Conservation (phyloP, 1,140 invertebrate genomes). For the Ooceraea biroi region DNA sequence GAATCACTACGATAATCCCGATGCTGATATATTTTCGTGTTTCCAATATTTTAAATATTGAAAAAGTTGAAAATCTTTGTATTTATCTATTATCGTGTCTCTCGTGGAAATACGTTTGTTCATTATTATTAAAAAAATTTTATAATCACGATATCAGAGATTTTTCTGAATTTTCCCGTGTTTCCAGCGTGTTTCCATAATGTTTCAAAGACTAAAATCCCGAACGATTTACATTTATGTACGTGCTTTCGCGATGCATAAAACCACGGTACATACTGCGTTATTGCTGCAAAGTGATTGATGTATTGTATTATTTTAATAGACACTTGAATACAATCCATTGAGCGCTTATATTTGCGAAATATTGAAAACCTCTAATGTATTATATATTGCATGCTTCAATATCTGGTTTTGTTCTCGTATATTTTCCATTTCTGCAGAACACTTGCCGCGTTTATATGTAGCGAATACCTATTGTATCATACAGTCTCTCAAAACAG, state of each 20-base stretch:
- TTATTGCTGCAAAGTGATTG: not conserved
- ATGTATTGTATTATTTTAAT: conserved; percentile 31
- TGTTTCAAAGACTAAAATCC: not conserved
- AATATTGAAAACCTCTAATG: conserved; percentile 12
- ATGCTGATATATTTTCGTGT: not conserved
- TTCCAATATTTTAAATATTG: not conserved
- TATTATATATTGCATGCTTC: not conserved
- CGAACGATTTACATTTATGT: conserved; percentile 4
- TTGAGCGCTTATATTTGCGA: not conserved
- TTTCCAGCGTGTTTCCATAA: not conserved
- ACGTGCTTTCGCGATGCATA: not conserved
- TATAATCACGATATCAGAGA: not conserved
- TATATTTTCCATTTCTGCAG: conserved; percentile 20
- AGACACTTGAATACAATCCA: not conserved
- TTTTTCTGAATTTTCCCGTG: too few relatives aligned
- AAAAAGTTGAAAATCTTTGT: not conserved
- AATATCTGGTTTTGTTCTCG: conserved; percentile 1
- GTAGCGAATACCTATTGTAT: not conserved
- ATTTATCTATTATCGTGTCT: not conserved
- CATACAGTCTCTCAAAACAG: not conserved
- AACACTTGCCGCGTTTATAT: not conserved
- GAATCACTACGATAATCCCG: not conserved
- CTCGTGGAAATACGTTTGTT: not conserved
- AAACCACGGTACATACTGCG: not conserved
- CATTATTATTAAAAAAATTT: not conserved